These are phyloP conservation scores for Strigamia crassipes DNA, from an alignment of 2,888 invertebrate genomes.

Conservation along the genomic window DNA sequence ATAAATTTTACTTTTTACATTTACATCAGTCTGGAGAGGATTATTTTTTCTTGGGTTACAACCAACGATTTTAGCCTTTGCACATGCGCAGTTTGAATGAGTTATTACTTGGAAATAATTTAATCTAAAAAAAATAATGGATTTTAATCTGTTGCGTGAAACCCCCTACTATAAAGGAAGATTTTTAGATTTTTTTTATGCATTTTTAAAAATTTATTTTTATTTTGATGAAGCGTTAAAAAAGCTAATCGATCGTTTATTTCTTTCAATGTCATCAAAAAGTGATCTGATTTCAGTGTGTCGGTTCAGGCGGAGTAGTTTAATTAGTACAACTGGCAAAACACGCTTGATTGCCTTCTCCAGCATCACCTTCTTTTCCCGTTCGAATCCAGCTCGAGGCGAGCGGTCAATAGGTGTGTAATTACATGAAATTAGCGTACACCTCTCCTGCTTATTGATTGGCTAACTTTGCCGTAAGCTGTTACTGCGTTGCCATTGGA, in stretches of 20 bases:
- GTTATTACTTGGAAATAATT: no score
- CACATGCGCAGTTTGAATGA: no score
- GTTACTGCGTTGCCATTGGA: slow-evolving; percentile 35
- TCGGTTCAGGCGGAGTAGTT: slow-evolving; percentile 33
- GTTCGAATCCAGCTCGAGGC: slow-evolving; percentile 29
- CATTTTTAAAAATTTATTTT: neutral
- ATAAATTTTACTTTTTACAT: no score
- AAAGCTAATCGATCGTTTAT: neutral
- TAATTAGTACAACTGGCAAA: slow-evolving; percentile 39
- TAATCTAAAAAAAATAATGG: no score
- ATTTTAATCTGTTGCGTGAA: no score
- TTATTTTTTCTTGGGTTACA: no score
- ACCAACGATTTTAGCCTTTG: no score
- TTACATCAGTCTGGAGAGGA: no score
- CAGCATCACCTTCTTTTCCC: slow-evolving; percentile 14
- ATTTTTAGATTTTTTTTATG: neutral
- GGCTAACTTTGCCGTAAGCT: slow-evolving; percentile 33
- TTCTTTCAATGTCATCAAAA: slow-evolving; percentile 10
- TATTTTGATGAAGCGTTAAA: neutral
- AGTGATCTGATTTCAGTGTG: slow-evolving; percentile 15
- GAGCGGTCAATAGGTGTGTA: slow-evolving; percentile 38
- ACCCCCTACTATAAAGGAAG: no score
- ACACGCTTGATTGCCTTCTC: slow-evolving; percentile 18
- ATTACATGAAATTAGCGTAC: slow-evolving; percentile 39
- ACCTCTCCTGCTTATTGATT: slow-evolving; percentile 35